Evolutionary conservation across 1,140 invertebrate species (phyloP), one percentile per base, ranked within the genome.

Genomic region (Rhagoletis pomonella): DNA sequence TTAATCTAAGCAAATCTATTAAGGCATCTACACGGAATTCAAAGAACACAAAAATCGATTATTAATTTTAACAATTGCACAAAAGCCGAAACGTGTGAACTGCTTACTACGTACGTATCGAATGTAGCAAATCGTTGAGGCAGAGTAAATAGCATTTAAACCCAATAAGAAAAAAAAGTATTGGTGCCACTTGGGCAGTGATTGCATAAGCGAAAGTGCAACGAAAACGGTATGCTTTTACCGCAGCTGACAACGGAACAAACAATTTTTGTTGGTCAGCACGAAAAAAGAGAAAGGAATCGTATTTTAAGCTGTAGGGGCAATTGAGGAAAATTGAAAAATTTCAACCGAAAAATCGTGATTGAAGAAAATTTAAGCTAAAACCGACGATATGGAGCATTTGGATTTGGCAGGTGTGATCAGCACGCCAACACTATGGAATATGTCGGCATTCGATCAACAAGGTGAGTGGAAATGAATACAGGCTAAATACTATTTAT

Each of bases 341-440:
- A 29, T 29, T 29, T 29, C 29, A 29, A 4, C 47, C 47, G 29
- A 55, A 81, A 55, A 67, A 62, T 55, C 50, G 50, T 55, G 50
- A 55, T 55, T 7, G 50, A 10, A 55, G 50, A 55, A 55, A 60
- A 59, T 60, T 39, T 6, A 84, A 84, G 64, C 81, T 55, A 42
- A 10, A 81, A 1, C 50, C 29, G 14, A 85, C n/a, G 89, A 88
- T 64, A 92, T 92, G 91, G 91, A 92, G 85, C 91, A 92, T 86
- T 89, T 92, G 89, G 91, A 92, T 89, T 90, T 92, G 85, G 91
- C 90, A n/a, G 90, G 90, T 62, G 89, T 90, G 88, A 81, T 91
- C 69, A 89, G 88, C 50, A 89, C 90, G 86, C 88, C 91, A 58
- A 87, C 89, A 67, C 88, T 81, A 81, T 92, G 90, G 91, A 91